Conservation (phyloP, 2,113 vertebrate species). For the Raja brachyura region DNA sequence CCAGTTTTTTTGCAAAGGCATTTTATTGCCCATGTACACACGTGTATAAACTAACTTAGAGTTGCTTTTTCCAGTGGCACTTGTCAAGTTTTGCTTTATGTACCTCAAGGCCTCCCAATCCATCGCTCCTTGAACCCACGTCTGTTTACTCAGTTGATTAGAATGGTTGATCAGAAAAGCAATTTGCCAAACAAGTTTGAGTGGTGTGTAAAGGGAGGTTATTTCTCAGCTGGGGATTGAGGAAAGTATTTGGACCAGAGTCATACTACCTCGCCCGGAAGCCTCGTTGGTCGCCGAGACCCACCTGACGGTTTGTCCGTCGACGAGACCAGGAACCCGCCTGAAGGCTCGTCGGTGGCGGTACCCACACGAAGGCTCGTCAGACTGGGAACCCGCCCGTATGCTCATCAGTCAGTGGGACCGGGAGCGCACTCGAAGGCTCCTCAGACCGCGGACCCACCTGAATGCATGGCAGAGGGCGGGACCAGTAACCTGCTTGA, state of each 20-base stretch:
- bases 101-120: not conserved
- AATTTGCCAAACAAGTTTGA: not conserved
- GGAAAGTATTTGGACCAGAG: not conserved
- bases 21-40: not conserved
- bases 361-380: too few species aligned
- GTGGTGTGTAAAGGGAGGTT: not conserved
- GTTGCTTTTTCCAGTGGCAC: not conserved
- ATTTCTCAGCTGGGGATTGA: too few species aligned
- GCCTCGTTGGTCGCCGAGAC: too few species aligned
- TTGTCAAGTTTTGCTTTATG: not conserved
- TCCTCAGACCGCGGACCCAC: too few species aligned
- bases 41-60: not conserved
- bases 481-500: too few species aligned
- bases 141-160: not conserved
- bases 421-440: too few species aligned
- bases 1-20: not conserved
- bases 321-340: too few species aligned
- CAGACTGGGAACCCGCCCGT: too few species aligned
- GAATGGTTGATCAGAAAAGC: not conserved
- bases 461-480: too few species aligned
- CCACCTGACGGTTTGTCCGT: too few species aligned
- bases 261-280: not conserved
- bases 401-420: too few species aligned
- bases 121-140: not conserved
- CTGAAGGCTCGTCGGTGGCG: too few species aligned